These are phyloP conservation scores for Smithornis capensis DNA, from an alignment of 2,113 vertebrate genomes.

Conservation along the genomic window DNA sequence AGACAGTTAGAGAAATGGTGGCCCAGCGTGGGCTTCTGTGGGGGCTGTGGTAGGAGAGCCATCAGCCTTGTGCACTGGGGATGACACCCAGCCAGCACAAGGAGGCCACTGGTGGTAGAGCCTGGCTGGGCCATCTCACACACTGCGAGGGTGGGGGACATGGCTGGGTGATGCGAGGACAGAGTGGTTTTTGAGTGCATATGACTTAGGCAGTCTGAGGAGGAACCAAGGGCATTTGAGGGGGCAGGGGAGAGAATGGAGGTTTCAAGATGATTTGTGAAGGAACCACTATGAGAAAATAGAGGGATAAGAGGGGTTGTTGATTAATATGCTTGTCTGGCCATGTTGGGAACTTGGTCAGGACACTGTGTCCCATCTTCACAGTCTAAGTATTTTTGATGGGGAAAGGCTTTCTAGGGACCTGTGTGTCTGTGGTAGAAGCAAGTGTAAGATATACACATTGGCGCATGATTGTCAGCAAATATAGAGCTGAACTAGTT, in stretches of 20 bases:
- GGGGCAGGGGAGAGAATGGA: background rate
- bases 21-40: background rate
- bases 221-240: background rate
- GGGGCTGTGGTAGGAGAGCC: background rate
- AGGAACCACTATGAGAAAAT: background rate
- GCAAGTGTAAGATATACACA: background rate
- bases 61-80: background rate
- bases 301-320: background rate
- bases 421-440: background rate
- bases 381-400: background rate
- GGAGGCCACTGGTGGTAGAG: too few species aligned
- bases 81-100: accelerated
- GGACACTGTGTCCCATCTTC: background rate
- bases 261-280: background rate
- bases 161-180: background rate
- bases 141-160: accelerated
- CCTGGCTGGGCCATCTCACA: background rate
- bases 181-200: background rate
- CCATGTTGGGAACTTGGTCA: background rate
- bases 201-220: background rate
- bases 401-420: background rate
- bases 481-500: background rate
- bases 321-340: background rate
- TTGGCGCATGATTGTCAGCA: background rate
- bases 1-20: background rate